phyloP scores from a whole-genome alignment of 1,140 invertebrate genomes.

The Bombus turneri region DNA sequence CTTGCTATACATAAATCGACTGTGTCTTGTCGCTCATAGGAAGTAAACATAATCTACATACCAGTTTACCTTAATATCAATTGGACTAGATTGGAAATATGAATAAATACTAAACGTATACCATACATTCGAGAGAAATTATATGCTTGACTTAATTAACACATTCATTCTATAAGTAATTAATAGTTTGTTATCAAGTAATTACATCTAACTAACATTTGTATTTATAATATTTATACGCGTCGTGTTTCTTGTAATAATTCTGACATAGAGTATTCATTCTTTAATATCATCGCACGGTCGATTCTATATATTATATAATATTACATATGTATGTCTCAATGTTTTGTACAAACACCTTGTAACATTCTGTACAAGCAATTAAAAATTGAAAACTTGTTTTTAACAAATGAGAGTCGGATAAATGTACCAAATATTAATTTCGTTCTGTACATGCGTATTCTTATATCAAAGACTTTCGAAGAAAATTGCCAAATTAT shows the following conservation, averaged over 20 bases:
- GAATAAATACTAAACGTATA: slow-evolving; percentile 9
- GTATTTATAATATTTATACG: slow-evolving; percentile 59
- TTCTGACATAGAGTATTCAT: slow-evolving; percentile 59
- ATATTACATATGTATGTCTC: slow-evolving; percentile 39
- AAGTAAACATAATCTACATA: slow-evolving; percentile 29
- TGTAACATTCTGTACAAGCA: slow-evolving; percentile 58
- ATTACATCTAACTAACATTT: slow-evolving; percentile 57
- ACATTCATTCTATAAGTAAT: slow-evolving; percentile 29
- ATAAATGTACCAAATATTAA: slow-evolving; percentile 27
- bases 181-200: slow-evolving; percentile 43
- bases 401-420: not conserved
- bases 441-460: not conserved
- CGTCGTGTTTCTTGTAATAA: slow-evolving; percentile 38
- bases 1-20: slow-evolving; percentile 5
- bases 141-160: slow-evolving; percentile 22
- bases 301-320: slow-evolving; percentile 31
- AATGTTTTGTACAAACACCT: slow-evolving; percentile 57
- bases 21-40: not conserved
- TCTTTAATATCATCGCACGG: slow-evolving; percentile 43
- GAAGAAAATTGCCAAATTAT: not conserved
- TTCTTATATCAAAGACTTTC: not conserved
- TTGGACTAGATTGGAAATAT: slow-evolving; percentile 42
- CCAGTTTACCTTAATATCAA: slow-evolving; percentile 32
- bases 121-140: slow-evolving; percentile 11
- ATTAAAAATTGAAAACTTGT: slow-evolving; percentile 17